A percentile compares a stretch with the other conserved stretches of the same genome.
These are phyloP conservation scores for Eueides isabella DNA, from an alignment of 1,140 invertebrate genomes.

Conservation along the genomic window DNA sequence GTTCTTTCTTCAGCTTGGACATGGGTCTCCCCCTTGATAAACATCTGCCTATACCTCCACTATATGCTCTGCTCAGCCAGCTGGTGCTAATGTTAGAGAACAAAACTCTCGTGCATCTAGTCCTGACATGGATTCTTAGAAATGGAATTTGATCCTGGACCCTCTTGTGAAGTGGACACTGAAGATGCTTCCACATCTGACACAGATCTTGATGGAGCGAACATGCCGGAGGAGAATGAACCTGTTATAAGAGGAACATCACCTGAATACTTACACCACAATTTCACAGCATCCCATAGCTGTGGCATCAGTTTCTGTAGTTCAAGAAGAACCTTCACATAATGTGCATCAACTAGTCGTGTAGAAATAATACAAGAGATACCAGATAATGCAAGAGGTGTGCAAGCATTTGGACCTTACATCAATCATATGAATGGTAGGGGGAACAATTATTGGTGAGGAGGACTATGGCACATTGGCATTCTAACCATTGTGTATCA, in stretches of 20 bases:
- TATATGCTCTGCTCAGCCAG: slow-evolving; percentile 66
- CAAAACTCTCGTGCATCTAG: slow-evolving; percentile 85
- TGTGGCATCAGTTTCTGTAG: slow-evolving; percentile 39
- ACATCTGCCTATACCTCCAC: slow-evolving; percentile 64
- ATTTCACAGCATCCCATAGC: slow-evolving; percentile 39
- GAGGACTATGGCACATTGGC: slow-evolving; percentile 73
- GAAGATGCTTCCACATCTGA: slow-evolving; percentile 78
- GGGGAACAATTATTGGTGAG: slow-evolving; percentile 71
- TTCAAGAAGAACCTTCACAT: slow-evolving; percentile 42
- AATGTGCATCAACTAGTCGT: slow-evolving; percentile 64
- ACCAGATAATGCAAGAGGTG: slow-evolving; percentile 43
- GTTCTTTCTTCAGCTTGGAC: slow-evolving; percentile 84
- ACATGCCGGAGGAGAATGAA: slow-evolving; percentile 68
- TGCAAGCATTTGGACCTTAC: slow-evolving; percentile 62
- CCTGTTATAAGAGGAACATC: slow-evolving; percentile 65
- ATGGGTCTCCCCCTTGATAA: slow-evolving; percentile 74
- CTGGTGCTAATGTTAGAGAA: slow-evolving; percentile 54
- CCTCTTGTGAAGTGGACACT: slow-evolving; percentile 85
- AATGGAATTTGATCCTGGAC: slow-evolving; percentile 92
- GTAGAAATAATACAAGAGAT: slow-evolving; percentile 39
- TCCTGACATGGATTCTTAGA: slow-evolving; percentile 90
- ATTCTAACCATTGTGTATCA: slow-evolving; percentile 71
- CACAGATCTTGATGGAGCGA: slow-evolving; percentile 66
- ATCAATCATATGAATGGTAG: slow-evolving; percentile 72
- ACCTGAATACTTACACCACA: slow-evolving; percentile 60